Conservation (phyloP, 2,888 invertebrate genomes). For the Rhorus exstirpatorius region DNA sequence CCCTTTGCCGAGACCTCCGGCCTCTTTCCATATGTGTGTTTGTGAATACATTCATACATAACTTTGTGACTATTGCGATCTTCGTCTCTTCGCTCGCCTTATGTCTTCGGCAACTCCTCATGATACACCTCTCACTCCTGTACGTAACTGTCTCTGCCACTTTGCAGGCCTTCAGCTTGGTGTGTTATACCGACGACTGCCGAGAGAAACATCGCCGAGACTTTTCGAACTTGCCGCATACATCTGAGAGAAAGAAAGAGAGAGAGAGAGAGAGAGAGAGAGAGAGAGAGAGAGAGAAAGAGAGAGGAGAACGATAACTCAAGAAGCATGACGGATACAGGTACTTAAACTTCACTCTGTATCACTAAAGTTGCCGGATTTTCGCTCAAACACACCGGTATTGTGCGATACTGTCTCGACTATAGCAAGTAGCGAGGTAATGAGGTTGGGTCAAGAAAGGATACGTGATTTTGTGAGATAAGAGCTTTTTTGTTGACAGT, state of each 20-base stretch:
- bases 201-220: constrained; percentile 16
- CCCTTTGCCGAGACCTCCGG: constrained; percentile 52
- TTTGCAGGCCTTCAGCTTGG: constrained; percentile 28
- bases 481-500: background rate
- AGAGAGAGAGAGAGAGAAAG: constrained; percentile 12
- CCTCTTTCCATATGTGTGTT: background rate
- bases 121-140: constrained; percentile 54
- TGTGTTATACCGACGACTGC: constrained; percentile 1
- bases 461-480: background rate
- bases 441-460: constrained; percentile 10
- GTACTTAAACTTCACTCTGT: background rate
- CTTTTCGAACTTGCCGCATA: constrained; percentile 43
- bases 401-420: background rate
- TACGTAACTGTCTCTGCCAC: constrained; percentile 38
- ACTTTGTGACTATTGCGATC: constrained; percentile 26
- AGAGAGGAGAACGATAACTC: constrained; percentile 2
- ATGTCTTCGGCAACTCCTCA: constrained; percentile 54
- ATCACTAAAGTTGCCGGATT: constrained; percentile 22
- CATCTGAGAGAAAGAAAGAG: constrained; percentile 10
- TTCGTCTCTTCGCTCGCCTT: constrained; percentile 57
- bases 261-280: constrained; percentile 12
- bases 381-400: constrained; percentile 38
- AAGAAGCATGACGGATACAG: constrained; percentile 17
- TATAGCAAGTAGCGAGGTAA: constrained; percentile 11
- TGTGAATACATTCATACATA: background rate